These are phyloP conservation scores for Aselliscus stoliczkanus DNA, from an alignment of 2,797 vertebrate genomes.

Conservation along the genomic window DNA sequence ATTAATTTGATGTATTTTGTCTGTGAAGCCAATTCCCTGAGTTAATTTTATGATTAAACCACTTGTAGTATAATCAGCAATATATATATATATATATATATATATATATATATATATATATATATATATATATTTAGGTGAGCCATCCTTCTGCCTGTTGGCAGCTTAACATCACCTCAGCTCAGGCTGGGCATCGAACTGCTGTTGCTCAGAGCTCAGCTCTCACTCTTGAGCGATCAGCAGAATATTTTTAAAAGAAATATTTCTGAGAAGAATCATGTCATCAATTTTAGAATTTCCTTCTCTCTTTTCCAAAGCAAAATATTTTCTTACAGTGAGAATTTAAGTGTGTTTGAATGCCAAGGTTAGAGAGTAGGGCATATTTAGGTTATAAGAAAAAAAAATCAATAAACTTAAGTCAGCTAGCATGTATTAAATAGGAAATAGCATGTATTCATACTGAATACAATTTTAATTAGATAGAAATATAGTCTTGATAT, in stretches of 20 bases:
- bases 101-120: too few species aligned
- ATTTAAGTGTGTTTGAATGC: not conserved
- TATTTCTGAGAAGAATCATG: not conserved
- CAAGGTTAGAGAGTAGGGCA: not conserved
- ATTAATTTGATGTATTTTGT: not conserved
- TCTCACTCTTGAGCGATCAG: too few species aligned
- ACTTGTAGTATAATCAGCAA: conserved; percentile 37
- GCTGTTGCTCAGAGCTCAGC: too few species aligned
- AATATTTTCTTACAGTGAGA: not conserved
- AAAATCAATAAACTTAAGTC: not conserved
- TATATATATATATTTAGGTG: too few species aligned
- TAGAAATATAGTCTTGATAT: not conserved
- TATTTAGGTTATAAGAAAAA: not conserved
- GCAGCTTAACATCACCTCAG: too few species aligned
- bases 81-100: too few species aligned
- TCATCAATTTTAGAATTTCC: not conserved
- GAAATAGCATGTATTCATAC: not conserved
- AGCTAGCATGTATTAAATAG: not conserved
- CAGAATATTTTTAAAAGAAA: conserved; percentile 20
- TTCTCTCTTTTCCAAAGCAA: not conserved
- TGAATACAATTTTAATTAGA: not conserved
- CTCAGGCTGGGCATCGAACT: too few species aligned
- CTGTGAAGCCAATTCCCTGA: not conserved
- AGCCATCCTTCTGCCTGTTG: too few species aligned
- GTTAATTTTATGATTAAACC: conserved; percentile 26